These are phyloP conservation scores for Ormia ochracea DNA, from an alignment of 2,888 invertebrate genomes.

Conservation along the genomic window DNA sequence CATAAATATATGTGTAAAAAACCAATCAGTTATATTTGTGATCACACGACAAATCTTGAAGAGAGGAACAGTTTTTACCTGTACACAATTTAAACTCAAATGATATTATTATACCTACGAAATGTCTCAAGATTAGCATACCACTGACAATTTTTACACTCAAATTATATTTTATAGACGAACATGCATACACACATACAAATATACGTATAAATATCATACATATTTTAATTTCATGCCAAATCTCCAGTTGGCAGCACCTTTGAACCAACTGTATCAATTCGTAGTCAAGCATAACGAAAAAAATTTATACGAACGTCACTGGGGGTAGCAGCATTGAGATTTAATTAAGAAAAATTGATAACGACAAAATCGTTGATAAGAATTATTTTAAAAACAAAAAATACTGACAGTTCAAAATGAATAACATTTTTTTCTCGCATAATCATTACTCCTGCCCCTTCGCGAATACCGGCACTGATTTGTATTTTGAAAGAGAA, in stretches of 20 bases:
- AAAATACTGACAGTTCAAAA: neutral
- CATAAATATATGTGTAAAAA: no score
- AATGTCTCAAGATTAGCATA: no score
- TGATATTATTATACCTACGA: no score
- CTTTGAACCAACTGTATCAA: constrained; percentile 48
- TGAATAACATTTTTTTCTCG: neutral
- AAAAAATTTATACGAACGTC: constrained; percentile 28
- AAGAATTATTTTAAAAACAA: neutral
- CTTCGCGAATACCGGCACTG: constrained; percentile 17
- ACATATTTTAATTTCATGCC: neutral
- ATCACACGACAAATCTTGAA: no score
- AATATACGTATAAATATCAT: neutral
- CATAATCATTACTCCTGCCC: neutral
- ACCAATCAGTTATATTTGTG: no score
- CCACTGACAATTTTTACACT: no score
- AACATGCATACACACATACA: neutral
- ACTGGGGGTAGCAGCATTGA: constrained; percentile 40
- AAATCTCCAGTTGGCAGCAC: constrained; percentile 34
- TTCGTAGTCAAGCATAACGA: constrained; percentile 17
- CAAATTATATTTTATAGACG: no score
- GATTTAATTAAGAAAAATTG: neutral
- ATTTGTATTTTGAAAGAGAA: neutral
- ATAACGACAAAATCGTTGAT: constrained; percentile 3
- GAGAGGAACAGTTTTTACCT: no score
- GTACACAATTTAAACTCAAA: no score